Conservation (phyloP, 2,113 vertebrate genomes). For the Brienomyrus longianalis region DNA sequence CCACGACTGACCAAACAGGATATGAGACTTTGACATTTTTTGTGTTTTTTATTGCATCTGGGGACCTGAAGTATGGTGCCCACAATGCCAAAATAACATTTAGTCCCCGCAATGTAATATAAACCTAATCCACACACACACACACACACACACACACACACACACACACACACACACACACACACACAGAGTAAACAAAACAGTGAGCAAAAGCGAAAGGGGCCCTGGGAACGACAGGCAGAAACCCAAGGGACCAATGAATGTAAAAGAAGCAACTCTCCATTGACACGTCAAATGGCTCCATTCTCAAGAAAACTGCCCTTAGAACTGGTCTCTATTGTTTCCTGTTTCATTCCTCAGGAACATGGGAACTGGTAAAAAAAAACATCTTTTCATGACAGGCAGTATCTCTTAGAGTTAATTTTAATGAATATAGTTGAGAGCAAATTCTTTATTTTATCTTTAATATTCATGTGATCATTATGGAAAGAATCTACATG, state of each 20-base stretch:
- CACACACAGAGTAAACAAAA: conserved; percentile 37
- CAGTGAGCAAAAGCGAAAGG: conserved; percentile 70
- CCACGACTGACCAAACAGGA: no score
- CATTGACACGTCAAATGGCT: conserved; percentile 89
- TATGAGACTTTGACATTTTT: no score
- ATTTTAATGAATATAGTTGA: background rate
- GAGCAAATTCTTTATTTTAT: background rate
- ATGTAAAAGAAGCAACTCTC: conserved; percentile 93
- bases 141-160: conserved; percentile 63
- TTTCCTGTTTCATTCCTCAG: conserved; percentile 89
- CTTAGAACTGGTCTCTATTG: conserved; percentile 88
- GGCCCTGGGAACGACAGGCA: conserved; percentile 55
- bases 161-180: conserved; percentile 43
- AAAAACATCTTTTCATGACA: conserved; percentile 14
- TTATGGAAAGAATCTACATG: background rate
- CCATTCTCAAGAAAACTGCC: conserved; percentile 84
- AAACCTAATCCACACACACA: background rate
- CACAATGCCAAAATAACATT: no score
- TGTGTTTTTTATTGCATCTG: no score
- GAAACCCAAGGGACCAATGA: conserved; percentile 90
- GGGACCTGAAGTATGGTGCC: no score
- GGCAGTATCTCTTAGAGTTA: conserved; percentile 10
- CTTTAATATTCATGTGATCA: background rate
- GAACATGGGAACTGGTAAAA: conserved; percentile 62
- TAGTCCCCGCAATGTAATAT: no score